Evolutionary conservation across 2,113 vertebrate genomes (phyloP).

Genomic region (Limnothrissa miodon): DNA sequence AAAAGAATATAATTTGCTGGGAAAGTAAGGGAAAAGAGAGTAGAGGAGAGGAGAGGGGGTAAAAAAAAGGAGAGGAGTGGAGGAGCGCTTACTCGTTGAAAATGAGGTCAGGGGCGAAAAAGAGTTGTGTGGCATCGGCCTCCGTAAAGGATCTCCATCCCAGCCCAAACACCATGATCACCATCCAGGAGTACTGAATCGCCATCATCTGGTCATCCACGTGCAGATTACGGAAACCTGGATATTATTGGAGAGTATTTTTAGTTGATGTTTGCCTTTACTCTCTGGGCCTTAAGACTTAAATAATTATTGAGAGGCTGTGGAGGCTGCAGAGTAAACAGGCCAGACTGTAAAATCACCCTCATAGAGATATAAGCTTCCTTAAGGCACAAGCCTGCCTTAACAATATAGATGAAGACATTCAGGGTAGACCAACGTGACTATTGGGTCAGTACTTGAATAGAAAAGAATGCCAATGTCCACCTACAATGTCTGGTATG

Average conservation of each 20-base stretch:
- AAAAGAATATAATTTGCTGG: background rate
- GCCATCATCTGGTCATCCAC: constrained; percentile 95
- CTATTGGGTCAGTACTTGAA: too few species aligned
- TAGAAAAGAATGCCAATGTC: too few species aligned
- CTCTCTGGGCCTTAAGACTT: too few species aligned
- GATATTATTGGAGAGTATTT: background rate
- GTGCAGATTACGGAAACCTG: constrained; percentile 90
- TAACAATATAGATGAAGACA: background rate
- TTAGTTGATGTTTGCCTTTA: too few species aligned
- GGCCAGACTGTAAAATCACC: background rate
- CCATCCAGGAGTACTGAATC: constrained; percentile 98
- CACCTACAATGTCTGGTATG: too few species aligned
- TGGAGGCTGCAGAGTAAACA: too few species aligned
- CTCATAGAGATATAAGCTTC: background rate
- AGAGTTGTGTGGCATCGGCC: constrained; percentile 90
- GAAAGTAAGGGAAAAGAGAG: background rate
- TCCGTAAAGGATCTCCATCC: constrained; percentile 94
- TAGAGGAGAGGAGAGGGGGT: background rate
- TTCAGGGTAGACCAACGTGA: background rate
- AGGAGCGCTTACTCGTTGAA: constrained; percentile 91
- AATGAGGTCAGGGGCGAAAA: constrained; percentile 93
- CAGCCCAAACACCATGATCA: constrained; percentile 94
- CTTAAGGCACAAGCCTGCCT: background rate
- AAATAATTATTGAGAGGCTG: background rate
- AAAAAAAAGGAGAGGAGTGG: background rate